Conservation (phyloP, 2,888 invertebrate species). For the Limulus polyphemus region DNA sequence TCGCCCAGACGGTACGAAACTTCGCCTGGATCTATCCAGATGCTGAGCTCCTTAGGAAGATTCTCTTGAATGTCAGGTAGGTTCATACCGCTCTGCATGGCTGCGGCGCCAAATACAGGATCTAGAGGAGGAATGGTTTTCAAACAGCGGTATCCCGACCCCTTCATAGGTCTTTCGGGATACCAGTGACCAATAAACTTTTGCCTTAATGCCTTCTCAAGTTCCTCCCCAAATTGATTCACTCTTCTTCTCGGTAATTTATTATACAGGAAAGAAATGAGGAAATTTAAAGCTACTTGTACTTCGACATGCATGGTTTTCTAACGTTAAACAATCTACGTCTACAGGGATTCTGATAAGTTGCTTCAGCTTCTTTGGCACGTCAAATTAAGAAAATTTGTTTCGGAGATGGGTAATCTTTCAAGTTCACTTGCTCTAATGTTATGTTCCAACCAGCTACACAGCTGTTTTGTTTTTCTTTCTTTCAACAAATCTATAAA, state of each 20-base stretch:
- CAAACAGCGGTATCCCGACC: slow-evolving; percentile 89
- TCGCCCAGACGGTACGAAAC: slow-evolving; percentile 92
- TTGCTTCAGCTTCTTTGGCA: too few relatives aligned
- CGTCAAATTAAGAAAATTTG: too few relatives aligned
- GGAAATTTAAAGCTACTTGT: slow-evolving; percentile 95
- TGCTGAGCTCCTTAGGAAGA: slow-evolving; percentile 82
- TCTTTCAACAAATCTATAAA: too few relatives aligned
- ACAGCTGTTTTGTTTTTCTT: too few relatives aligned
- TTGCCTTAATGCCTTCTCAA: slow-evolving; percentile 85
- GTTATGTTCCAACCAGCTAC: too few relatives aligned
- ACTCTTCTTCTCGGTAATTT: slow-evolving; percentile 91
- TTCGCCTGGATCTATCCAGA: slow-evolving; percentile 85
- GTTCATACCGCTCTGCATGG: slow-evolving; percentile 82
- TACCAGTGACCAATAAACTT: slow-evolving; percentile 90
- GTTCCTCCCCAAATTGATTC: slow-evolving; percentile 91
- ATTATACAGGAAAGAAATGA: slow-evolving; percentile 96
- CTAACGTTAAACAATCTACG: too few relatives aligned
- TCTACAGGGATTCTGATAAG: too few relatives aligned
- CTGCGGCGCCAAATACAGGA: slow-evolving; percentile 78
- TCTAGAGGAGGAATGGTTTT: slow-evolving; percentile 88
- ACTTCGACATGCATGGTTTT: slow-evolving; percentile 94
- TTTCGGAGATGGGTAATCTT: too few relatives aligned
- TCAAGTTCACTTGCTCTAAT: too few relatives aligned
- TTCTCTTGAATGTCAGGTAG: slow-evolving; percentile 86
- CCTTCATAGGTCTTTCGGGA: slow-evolving; percentile 88